These are phyloP conservation scores for Sinocyclocheilus anshuiensis DNA, from an alignment of 2,113 vertebrate genomes.

Conservation along the genomic window DNA sequence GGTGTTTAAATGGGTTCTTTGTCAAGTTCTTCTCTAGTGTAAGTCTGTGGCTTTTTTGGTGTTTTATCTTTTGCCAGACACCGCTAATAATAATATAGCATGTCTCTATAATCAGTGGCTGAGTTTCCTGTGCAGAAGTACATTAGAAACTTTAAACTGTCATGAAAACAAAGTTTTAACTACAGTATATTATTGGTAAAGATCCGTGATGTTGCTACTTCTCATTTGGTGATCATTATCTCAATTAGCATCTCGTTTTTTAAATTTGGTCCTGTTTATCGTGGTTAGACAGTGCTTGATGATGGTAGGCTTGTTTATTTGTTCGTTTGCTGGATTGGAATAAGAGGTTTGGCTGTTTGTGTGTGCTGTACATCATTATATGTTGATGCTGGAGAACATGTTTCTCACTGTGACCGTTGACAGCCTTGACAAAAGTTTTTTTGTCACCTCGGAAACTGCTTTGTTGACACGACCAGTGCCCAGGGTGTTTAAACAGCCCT, in stretches of 20 bases:
- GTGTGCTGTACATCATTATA: neutral
- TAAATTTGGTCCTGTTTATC: neutral
- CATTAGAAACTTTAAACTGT: neutral
- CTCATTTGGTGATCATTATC: neutral
- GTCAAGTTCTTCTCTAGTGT: neutral
- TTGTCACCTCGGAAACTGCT: slow-evolving; percentile 16
- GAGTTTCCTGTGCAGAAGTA: neutral
- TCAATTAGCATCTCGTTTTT: neutral
- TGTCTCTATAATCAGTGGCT: neutral
- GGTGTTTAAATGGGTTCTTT: neutral
- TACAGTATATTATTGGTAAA: neutral
- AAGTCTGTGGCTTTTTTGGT: neutral
- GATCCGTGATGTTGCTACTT: neutral
- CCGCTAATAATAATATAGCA: neutral
- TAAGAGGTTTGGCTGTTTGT: neutral
- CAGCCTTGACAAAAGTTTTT: slow-evolving; percentile 10
- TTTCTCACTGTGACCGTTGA: neutral
- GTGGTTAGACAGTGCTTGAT: neutral
- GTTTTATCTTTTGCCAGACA: neutral
- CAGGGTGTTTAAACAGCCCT: slow-evolving; percentile 11
- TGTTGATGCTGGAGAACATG: slow-evolving; percentile 1
- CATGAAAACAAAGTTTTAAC: neutral
- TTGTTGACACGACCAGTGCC: neutral
- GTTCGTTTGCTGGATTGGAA: neutral
- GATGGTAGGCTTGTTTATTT: neutral